Conservation (phyloP, 92 coral and sea anemone species). For the Porites lobata region DNA sequence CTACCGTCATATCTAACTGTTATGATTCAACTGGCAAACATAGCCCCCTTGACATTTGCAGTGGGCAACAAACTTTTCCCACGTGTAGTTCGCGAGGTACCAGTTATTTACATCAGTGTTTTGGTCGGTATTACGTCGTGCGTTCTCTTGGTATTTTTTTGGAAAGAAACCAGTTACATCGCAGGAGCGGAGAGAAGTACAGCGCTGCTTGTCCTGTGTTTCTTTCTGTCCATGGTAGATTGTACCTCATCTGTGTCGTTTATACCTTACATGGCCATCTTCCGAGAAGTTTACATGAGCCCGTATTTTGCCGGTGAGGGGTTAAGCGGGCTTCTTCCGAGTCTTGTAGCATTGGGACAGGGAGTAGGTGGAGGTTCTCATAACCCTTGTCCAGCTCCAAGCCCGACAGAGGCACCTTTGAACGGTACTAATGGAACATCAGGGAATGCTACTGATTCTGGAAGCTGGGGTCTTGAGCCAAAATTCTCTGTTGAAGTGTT, state of each 20-base stretch:
- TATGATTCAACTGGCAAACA: slow-evolving; percentile 94
- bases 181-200: slow-evolving; percentile 91
- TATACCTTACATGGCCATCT: slow-evolving; percentile 92
- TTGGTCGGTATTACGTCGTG: slow-evolving; percentile 78
- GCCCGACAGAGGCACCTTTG: slow-evolving; percentile 26
- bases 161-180: slow-evolving; percentile 87
- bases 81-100: slow-evolving; percentile 77
- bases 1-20: slow-evolving; percentile 97
- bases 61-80: slow-evolving; percentile 85
- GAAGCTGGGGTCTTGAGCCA: slow-evolving; percentile 84
- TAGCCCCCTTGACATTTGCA: slow-evolving; percentile 86
- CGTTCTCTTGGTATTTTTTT: slow-evolving; percentile 79
- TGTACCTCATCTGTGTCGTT: slow-evolving; percentile 96
- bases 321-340: slow-evolving; percentile 91
- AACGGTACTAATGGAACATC: slow-evolving; percentile 61
- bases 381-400: slow-evolving; percentile 46
- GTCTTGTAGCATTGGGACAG: slow-evolving; percentile 92
- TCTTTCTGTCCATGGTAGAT: slow-evolving; percentile 91
- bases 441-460: slow-evolving; percentile 55
- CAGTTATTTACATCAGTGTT: slow-evolving; percentile 70
- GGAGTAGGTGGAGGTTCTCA: slow-evolving; percentile 90
- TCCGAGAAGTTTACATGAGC: slow-evolving; percentile 88
- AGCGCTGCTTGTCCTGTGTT: slow-evolving; percentile 78
- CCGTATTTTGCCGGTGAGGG: slow-evolving; percentile 97
- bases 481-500: slow-evolving; percentile 87